A percentile compares a stretch with the other conserved stretches of the same genome.
These are phyloP conservation scores for Macrophya alboannulata DNA, from an alignment of 2,888 invertebrate genomes.

Conservation along the genomic window DNA sequence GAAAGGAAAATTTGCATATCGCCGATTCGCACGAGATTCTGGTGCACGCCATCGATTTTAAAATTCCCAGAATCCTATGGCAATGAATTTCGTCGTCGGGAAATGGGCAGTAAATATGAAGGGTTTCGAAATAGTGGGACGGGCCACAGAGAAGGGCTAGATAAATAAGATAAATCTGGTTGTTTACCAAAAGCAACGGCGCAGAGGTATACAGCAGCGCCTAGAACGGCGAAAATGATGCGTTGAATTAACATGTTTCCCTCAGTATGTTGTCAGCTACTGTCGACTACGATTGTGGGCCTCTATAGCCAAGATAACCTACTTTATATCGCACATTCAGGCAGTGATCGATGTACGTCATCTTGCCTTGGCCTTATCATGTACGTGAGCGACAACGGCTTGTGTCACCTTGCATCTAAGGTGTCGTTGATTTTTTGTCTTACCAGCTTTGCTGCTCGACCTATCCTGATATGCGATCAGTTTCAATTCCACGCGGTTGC, in stretches of 20 bases:
- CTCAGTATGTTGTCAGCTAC: not conserved
- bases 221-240: constrained; percentile 67
- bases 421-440: not conserved
- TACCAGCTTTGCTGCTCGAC: not conserved
- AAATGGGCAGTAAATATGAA: constrained; percentile 35
- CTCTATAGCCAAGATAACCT: constrained; percentile 57
- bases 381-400: constrained; percentile 35
- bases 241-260: constrained; percentile 65
- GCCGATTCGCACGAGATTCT: not conserved
- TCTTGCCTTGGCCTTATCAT: constrained; percentile 5
- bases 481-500: not conserved
- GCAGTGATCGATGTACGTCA: constrained; percentile 49
- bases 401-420: constrained; percentile 35
- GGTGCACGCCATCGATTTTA: constrained; percentile 18
- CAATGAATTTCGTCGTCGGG: not conserved
- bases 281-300: constrained; percentile 57
- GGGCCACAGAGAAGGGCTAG: constrained; percentile 57
- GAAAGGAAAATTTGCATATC: not conserved
- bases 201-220: constrained; percentile 63
- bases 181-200: constrained; percentile 69
- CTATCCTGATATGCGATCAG: constrained; percentile 4
- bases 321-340: constrained; percentile 61
- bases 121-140: constrained; percentile 68
- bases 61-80: not conserved
- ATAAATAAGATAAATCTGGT: constrained; percentile 67